Base-by-base conservation (phyloP, 2,888 invertebrate genomes). In the Eilema caniola region DNA sequence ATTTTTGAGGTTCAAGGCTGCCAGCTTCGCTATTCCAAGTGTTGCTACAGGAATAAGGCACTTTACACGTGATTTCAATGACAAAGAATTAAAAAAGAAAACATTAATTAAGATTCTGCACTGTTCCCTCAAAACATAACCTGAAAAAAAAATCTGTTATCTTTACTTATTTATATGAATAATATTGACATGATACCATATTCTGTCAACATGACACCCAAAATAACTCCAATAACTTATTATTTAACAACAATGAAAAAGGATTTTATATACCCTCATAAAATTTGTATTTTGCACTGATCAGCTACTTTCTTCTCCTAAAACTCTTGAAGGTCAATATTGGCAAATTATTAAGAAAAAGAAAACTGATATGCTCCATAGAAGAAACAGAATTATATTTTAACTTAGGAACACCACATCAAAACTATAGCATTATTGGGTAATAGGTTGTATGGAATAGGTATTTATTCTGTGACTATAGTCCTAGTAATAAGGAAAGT, bases 1-100 rank as follows among this genome's bases (percentile, higher is more conserved):
- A 31, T 64, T 67, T 37, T 12, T 23, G 37, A 77, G 76, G 81
- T 85, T 80, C 84, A 84, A 82, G 82, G 82, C 73, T 73, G 23
- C 59, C 25, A 72, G 64, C 16, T 24, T 41, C 25, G 16, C 62
- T 41, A 14, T 61, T 33, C 33, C 37, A 24, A 25, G 41, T 3
- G 24, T 62, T 41, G 41, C 24, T 20, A 41, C 16, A 41, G 4
- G 4, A 20, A 25, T 25, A 20, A 47, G 53, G 47, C 8, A 53
- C 24, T 31, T 3, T 23, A 28, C 47, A 53, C 53, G 14, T 53
- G 53, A 53, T 25, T 41, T 8, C 25, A 62, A 41, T 10, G 20
- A 41, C 25, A 0, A 41, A 10, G 10, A 25, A 14, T 28, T 12
- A 37, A 41, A 41, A 62, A 62, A 41, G 28, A 53, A 2, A 3